Conservation (phyloP, 2,113 vertebrate genomes). For the Strix uralensis region DNA sequence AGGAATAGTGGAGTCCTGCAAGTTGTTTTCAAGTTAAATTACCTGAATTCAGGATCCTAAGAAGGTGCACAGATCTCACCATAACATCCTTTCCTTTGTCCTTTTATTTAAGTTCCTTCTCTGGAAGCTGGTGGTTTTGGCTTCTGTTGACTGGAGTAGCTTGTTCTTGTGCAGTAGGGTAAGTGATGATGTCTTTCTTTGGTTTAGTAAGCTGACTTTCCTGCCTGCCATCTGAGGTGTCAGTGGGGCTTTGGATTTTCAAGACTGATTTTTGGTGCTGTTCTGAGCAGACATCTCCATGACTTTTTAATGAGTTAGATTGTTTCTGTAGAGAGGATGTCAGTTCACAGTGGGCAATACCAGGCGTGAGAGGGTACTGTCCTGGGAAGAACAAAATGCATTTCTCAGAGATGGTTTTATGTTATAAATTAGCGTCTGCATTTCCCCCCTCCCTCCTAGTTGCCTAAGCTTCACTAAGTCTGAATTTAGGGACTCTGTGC, state of each 20-base stretch:
- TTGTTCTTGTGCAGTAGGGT: slow-evolving; percentile 88
- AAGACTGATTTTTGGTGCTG: not conserved
- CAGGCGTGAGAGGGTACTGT: not conserved
- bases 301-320: not conserved
- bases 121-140: slow-evolving; percentile 83
- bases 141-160: slow-evolving; percentile 82
- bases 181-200: slow-evolving; percentile 28
- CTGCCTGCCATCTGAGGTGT: not conserved
- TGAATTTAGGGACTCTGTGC: not conserved
- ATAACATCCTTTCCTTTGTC: not conserved
- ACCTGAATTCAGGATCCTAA: not conserved
- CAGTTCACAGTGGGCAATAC: not conserved
- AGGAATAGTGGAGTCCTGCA: not conserved
- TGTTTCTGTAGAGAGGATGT: not conserved
- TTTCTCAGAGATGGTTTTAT: not conserved
- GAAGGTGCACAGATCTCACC: not conserved
- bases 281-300: not conserved
- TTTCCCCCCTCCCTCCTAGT: not conserved
- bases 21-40: not conserved
- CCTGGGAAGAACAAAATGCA: not conserved
- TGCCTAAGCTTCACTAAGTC: not conserved
- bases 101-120: slow-evolving; percentile 74
- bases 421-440: not conserved
- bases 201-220: not conserved
- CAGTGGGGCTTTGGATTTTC: not conserved